Evolutionary conservation across 2,113 vertebrate genomes (phyloP).

Genomic region (Himantopus leucocephalus): DNA sequence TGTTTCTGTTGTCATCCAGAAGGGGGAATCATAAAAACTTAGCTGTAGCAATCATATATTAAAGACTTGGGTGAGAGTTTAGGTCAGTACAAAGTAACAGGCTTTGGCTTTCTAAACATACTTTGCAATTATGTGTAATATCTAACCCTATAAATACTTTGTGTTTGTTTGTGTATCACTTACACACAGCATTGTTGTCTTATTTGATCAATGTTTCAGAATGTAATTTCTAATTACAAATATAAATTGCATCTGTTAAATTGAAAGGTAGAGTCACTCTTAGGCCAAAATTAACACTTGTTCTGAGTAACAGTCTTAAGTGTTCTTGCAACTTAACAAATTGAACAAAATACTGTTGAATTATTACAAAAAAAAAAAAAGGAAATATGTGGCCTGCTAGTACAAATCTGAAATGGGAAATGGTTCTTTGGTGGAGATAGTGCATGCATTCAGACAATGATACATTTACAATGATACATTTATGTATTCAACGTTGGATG

Average conservation of each 20-base stretch:
- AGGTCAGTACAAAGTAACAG: background rate
- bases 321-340: background rate
- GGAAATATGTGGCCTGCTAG: background rate
- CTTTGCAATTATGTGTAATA: background rate
- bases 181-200: background rate
- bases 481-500: background rate
- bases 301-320: background rate
- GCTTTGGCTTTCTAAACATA: background rate
- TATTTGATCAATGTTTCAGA: background rate
- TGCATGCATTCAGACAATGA: background rate
- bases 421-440: background rate
- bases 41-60: background rate
- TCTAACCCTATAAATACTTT: background rate
- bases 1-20: background rate
- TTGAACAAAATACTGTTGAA: background rate
- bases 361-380: background rate
- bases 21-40: background rate
- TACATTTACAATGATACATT: background rate
- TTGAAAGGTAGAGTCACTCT: background rate
- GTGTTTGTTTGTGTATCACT: background rate
- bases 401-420: background rate
- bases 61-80: background rate
- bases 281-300: background rate
- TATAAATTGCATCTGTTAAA: background rate
- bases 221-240: background rate